Conservation (phyloP, 2,797 vertebrate species). For the Hypotaenidia okinawae region DNA sequence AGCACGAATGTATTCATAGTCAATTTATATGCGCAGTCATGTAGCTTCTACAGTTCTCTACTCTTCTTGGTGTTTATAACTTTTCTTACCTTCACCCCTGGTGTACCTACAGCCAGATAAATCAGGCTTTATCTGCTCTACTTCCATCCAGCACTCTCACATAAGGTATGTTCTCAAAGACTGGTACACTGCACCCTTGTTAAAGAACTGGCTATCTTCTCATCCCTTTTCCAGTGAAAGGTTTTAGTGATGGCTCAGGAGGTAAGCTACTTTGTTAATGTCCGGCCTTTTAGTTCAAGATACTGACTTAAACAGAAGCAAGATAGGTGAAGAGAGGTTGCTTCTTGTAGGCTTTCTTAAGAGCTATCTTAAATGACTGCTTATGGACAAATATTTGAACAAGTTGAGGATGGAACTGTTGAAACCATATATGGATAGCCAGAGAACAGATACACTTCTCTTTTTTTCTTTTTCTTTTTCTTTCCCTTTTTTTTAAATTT, state of each 20-base stretch:
- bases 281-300: background rate
- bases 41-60: background rate
- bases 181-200: background rate
- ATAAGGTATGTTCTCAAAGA: background rate
- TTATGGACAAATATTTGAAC: background rate
- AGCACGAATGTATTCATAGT: background rate
- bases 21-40: background rate
- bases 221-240: background rate
- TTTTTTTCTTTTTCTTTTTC: background rate
- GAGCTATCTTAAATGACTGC: background rate
- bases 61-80: constrained; percentile 10
- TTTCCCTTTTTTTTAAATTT: background rate
- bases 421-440: background rate
- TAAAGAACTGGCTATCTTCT: background rate
- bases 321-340: background rate
- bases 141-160: background rate
- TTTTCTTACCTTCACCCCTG: constrained; percentile 13
- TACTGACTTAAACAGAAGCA: background rate
- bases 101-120: background rate
- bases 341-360: background rate
- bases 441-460: background rate
- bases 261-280: background rate
- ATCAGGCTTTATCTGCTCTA: background rate
- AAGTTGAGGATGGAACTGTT: background rate
- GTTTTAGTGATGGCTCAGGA: background rate